phyloP scores from a whole-genome alignment of 2,113 vertebrate species.

The Macquaria australasica region DNA sequence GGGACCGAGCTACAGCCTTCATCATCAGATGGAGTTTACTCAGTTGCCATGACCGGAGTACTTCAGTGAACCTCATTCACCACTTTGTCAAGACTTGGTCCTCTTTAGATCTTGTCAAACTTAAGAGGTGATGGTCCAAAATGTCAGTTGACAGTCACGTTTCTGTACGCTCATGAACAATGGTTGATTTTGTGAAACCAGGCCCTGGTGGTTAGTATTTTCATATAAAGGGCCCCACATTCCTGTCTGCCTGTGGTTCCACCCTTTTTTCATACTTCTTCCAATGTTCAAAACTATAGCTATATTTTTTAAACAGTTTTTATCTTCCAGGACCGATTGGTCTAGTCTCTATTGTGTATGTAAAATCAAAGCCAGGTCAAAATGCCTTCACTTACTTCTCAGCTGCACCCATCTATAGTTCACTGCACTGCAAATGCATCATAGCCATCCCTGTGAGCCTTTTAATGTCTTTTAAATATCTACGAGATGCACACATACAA shows the following conservation, averaged over 20 bases:
- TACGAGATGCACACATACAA: background rate
- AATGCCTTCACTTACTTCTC: constrained; percentile 46
- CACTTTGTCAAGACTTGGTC: background rate
- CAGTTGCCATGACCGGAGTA: background rate
- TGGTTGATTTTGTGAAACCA: constrained; percentile 53
- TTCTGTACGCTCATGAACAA: constrained; percentile 18
- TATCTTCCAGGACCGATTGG: constrained; percentile 39
- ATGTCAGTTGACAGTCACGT: background rate
- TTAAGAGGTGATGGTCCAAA: background rate
- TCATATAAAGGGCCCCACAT: constrained; percentile 53
- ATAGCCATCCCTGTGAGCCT: background rate
- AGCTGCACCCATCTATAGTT: background rate
- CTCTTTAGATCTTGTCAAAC: background rate
- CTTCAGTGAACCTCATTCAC: background rate
- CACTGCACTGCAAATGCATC: background rate
- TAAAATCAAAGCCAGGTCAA: constrained; percentile 42
- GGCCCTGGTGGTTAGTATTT: constrained; percentile 37
- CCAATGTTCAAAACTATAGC: constrained; percentile 41
- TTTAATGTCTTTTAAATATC: background rate
- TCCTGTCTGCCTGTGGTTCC: constrained; percentile 57
- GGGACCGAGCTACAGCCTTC: background rate
- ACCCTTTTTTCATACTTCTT: constrained; percentile 40
- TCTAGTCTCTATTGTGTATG: constrained; percentile 32
- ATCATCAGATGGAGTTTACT: background rate
- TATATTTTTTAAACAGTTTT: constrained; percentile 35